Conservation (phyloP, 2,797 vertebrate species). For the Typhlichthys subterraneus region DNA sequence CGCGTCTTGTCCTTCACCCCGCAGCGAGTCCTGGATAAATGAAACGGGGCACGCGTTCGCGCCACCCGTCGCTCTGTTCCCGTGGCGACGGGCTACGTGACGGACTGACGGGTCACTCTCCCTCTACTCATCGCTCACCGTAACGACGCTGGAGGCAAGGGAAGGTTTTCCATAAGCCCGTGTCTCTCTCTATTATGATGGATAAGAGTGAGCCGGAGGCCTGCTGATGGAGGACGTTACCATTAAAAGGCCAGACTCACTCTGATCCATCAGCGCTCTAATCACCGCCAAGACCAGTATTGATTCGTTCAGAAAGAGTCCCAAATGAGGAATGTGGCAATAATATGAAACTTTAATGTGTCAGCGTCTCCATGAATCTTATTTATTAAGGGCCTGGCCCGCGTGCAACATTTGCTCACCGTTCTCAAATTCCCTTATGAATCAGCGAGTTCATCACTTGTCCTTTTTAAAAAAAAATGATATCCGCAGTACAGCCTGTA, state of each 20-base stretch:
- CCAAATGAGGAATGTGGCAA: slow-evolving; percentile 62
- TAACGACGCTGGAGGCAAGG: slow-evolving; percentile 64
- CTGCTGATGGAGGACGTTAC: slow-evolving; percentile 74
- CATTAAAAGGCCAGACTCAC: slow-evolving; percentile 72
- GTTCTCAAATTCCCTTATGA: slow-evolving; percentile 44
- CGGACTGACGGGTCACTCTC: slow-evolving; percentile 64
- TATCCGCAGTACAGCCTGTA: slow-evolving; percentile 15
- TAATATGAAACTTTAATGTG: slow-evolving; percentile 71
- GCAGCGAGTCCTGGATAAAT: slow-evolving; percentile 63
- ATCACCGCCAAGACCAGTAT: slow-evolving; percentile 74
- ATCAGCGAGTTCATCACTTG: slow-evolving; percentile 43
- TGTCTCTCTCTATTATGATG: slow-evolving; percentile 75
- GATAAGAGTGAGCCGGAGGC: slow-evolving; percentile 71
- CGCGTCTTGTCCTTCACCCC: slow-evolving; percentile 60
- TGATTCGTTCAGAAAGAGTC: slow-evolving; percentile 79
- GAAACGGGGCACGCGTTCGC: slow-evolving; percentile 55
- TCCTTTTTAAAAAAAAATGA: not conserved
- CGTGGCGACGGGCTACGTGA: slow-evolving; percentile 55
- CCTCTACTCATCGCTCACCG: slow-evolving; percentile 56
- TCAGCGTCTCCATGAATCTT: slow-evolving; percentile 75
- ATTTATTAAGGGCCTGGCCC: slow-evolving; percentile 67
- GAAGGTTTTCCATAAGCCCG: slow-evolving; percentile 65
- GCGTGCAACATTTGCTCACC: slow-evolving; percentile 58
- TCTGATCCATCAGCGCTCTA: slow-evolving; percentile 76
- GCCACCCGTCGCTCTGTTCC: slow-evolving; percentile 56